A percentile compares a stretch with the other conserved stretches of the same genome.
These are phyloP conservation scores for Samia ricini DNA, from an alignment of 1,140 invertebrate species.

Conservation along the genomic window DNA sequence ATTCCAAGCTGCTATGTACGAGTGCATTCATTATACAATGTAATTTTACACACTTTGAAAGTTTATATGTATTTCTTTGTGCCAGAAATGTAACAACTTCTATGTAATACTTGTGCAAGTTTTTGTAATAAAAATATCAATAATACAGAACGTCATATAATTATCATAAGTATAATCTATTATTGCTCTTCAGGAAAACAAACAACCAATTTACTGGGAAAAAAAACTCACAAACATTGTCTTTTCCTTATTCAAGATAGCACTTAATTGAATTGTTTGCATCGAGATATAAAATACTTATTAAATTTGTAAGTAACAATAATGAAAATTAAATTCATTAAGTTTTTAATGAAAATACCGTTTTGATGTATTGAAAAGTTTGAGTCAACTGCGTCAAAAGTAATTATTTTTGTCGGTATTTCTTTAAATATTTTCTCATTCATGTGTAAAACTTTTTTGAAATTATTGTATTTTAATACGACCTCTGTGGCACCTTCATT, in stretches of 20 bases:
- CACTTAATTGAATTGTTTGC: too few species aligned
- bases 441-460: background rate
- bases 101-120: background rate
- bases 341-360: too few species aligned
- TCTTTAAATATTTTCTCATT: background rate
- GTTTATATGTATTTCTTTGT: too few species aligned
- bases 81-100: too few species aligned
- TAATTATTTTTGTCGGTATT: too few species aligned
- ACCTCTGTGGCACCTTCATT: conserved; percentile 10
- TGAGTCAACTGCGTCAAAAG: too few species aligned
- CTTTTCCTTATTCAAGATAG: background rate
- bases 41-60: too few species aligned
- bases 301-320: too few species aligned
- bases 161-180: background rate
- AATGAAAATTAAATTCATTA: too few species aligned
- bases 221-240: background rate
- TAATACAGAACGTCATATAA: background rate
- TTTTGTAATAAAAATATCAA: background rate
- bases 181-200: background rate
- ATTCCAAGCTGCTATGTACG: too few species aligned
- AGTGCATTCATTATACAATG: background rate
- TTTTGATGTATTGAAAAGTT: too few species aligned
- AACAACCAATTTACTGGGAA: background rate
- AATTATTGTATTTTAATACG: background rate
- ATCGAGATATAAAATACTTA: too few species aligned